Percentiles rank a stretch among this genome's conserved stretches.
Evolutionary conservation across 2,888 invertebrate genomes (phyloP).

Genomic region (Drosophila atripex): DNA sequence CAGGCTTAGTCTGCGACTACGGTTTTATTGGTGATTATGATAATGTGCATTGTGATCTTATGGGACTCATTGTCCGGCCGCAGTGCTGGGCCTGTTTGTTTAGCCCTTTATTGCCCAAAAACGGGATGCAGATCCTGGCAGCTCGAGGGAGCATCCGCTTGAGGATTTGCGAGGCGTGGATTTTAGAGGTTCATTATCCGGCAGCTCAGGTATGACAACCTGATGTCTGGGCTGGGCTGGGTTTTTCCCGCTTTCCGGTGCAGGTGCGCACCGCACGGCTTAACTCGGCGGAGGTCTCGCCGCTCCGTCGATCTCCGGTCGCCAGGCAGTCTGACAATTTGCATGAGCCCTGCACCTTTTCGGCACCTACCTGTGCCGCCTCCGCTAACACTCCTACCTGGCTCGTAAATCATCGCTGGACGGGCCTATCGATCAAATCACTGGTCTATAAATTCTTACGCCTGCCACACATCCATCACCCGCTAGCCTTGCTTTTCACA

Average conservation of each 20-base stretch:
- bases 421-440: slow-evolving; percentile 69
- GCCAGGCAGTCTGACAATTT: slow-evolving; percentile 71
- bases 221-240: slow-evolving; percentile 19
- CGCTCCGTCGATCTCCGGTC: slow-evolving; percentile 40
- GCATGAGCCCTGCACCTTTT: slow-evolving; percentile 50
- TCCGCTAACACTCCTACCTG: slow-evolving; percentile 11
- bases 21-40: slow-evolving; percentile 79
- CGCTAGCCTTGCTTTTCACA: slow-evolving; percentile 14
- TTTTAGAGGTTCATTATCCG: slow-evolving; percentile 79
- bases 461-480: slow-evolving; percentile 79
- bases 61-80: slow-evolving; percentile 55
- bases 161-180: slow-evolving; percentile 73
- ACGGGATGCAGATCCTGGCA: slow-evolving; percentile 8
- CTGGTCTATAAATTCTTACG: slow-evolving; percentile 70
- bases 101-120: slow-evolving; percentile 59
- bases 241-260: slow-evolving; percentile 56
- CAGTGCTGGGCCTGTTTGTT: slow-evolving; percentile 44
- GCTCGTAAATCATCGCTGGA: slow-evolving; percentile 59
- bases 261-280: slow-evolving; percentile 60
- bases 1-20: slow-evolving; percentile 24
- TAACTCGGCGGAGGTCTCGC: slow-evolving; percentile 19
- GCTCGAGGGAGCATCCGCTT: slow-evolving; percentile 29
- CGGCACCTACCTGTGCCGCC: slow-evolving; percentile 3
- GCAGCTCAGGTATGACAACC: slow-evolving; percentile 26
- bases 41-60: slow-evolving; percentile 59